Evolutionary conservation across 2,888 invertebrate species (phyloP).

Genomic region (Lathronympha strigana): DNA sequence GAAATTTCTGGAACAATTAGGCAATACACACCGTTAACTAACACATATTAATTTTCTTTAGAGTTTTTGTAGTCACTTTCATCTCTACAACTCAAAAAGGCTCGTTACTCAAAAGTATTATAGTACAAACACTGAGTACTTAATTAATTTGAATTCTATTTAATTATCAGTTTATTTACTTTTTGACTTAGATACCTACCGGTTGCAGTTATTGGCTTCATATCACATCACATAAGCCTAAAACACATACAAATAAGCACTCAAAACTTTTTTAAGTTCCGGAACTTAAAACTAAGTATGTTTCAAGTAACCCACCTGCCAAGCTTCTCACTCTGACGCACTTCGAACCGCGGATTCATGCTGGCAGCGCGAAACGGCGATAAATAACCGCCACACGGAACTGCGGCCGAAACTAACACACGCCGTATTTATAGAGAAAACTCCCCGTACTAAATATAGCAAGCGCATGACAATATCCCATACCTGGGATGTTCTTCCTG

Average conservation of each 20-base stretch:
- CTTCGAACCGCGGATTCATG: slow-evolving; percentile 65
- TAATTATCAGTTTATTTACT: too few relatives aligned
- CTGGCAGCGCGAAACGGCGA: slow-evolving; percentile 35
- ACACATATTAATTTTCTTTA: too few relatives aligned
- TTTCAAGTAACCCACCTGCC: slow-evolving; percentile 66
- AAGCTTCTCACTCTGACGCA: slow-evolving; percentile 62
- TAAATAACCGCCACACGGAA: slow-evolving; percentile 20
- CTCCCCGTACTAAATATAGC: slow-evolving; percentile 49
- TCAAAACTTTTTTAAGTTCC: neutral
- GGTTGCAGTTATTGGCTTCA: neutral
- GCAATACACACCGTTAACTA: too few relatives aligned
- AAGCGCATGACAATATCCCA: slow-evolving; percentile 44
- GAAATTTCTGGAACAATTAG: too few relatives aligned
- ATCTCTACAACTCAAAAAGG: too few relatives aligned
- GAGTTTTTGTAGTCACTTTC: too few relatives aligned
- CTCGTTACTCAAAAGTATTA: too few relatives aligned
- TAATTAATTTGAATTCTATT: too few relatives aligned
- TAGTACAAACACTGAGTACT: too few relatives aligned
- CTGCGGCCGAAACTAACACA: slow-evolving; percentile 46
- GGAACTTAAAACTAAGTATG: neutral
- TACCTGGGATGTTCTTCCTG: slow-evolving; percentile 1
- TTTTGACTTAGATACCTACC: too few relatives aligned
- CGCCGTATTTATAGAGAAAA: slow-evolving; percentile 53
- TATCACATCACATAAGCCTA: too few relatives aligned
- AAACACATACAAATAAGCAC: too few relatives aligned